A percentile compares a stretch with the other conserved stretches of the same genome.
Evolutionary conservation across 1,140 invertebrate species (phyloP).

Genomic region (Drosophila kohkoa): DNA sequence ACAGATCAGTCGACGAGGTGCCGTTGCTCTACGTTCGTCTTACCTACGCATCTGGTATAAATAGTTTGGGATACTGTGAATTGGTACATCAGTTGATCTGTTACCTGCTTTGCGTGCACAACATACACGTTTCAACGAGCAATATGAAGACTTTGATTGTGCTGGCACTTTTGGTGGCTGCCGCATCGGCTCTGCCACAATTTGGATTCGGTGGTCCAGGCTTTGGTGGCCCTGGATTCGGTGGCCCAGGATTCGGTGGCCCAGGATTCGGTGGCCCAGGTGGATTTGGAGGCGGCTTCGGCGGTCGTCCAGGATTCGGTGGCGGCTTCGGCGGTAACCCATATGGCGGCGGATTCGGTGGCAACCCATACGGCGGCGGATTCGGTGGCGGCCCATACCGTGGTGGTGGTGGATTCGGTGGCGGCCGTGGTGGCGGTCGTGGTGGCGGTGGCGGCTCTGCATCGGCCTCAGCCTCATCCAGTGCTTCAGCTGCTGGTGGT

Average conservation of each 20-base stretch:
- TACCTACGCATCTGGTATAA: conserved; percentile 30
- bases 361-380: conserved; percentile 20
- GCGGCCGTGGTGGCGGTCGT: background rate
- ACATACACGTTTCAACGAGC: background rate
- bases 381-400: conserved; percentile 30
- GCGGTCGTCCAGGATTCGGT: conserved; percentile 45
- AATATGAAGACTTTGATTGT: conserved; percentile 71
- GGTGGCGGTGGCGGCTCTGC: conserved; percentile 30
- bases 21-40: background rate
- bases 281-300: conserved; percentile 45
- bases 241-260: conserved; percentile 40
- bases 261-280: conserved; percentile 43
- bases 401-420: conserved; percentile 13
- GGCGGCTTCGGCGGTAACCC: conserved; percentile 18
- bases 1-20: background rate
- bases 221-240: conserved; percentile 41
- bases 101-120: conserved; percentile 34
- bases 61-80: conserved; percentile 25
- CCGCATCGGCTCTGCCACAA: conserved; percentile 50
- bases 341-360: conserved; percentile 23
- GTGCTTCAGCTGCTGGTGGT: background rate
- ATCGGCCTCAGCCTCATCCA: conserved; percentile 32
- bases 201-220: conserved; percentile 35
- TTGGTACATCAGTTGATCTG: conserved; percentile 59
- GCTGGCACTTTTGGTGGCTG: conserved; percentile 53